Conservation (phyloP, 2,113 vertebrate genomes). For the Serilophus lunatus region DNA sequence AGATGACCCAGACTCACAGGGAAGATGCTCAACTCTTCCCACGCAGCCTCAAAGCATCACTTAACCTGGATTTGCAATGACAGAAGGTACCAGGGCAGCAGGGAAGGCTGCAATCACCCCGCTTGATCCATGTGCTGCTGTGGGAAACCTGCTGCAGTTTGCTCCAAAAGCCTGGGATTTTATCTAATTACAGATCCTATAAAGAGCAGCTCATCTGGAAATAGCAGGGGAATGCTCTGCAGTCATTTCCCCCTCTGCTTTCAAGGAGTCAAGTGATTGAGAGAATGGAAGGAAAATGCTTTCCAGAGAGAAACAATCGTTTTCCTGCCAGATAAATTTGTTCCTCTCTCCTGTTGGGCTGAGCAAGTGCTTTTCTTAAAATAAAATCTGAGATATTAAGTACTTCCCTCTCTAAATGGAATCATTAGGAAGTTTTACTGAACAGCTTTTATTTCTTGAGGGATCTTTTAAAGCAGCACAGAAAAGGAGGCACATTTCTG, state of each 20-base stretch:
- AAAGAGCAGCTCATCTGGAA: background rate
- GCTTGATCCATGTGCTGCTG: rapidly evolving
- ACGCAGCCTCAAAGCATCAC: background rate
- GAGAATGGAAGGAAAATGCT: background rate
- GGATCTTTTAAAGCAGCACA: background rate
- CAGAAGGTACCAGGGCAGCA: background rate
- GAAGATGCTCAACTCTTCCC: background rate
- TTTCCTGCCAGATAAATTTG: background rate
- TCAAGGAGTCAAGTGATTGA: background rate
- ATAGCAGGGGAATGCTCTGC: background rate
- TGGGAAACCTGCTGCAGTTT: background rate
- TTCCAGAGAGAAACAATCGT: background rate
- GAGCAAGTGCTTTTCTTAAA: background rate
- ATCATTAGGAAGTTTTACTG: background rate
- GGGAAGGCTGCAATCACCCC: background rate
- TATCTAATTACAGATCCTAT: rapidly evolving
- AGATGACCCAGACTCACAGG: background rate
- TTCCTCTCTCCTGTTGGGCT: background rate
- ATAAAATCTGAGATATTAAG: background rate
- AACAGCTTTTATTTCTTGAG: background rate
- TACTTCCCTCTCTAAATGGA: background rate
- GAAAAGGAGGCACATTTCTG: background rate
- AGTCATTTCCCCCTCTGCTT: background rate
- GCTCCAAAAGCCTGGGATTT: background rate
- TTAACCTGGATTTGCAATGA: rapidly evolving